phyloP scores from a whole-genome alignment of 2,113 vertebrate species.

The Ciconia boyciana region DNA sequence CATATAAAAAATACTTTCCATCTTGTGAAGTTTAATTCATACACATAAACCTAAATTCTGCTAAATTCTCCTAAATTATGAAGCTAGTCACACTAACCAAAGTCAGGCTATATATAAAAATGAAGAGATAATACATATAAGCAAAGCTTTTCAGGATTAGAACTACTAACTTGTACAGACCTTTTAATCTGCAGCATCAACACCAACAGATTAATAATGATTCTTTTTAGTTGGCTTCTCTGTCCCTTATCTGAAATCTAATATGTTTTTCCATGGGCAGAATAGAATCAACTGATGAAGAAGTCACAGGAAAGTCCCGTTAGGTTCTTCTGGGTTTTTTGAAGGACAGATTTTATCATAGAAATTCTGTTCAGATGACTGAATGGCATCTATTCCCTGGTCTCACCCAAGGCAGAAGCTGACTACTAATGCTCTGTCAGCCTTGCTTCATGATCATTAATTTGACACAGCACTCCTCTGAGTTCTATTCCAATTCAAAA shows the following conservation, averaged over 20 bases:
- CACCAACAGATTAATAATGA: neutral
- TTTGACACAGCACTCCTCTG: slow-evolving; percentile 28
- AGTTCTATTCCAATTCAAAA: slow-evolving; percentile 44
- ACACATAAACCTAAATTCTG: neutral
- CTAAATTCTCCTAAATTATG: neutral
- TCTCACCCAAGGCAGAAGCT: neutral
- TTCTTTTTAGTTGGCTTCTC: neutral
- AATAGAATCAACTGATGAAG: neutral
- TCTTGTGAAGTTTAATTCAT: neutral
- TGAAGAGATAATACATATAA: neutral
- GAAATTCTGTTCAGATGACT: neutral
- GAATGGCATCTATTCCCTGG: slow-evolving; percentile 8
- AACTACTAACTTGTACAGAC: neutral
- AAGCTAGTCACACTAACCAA: neutral
- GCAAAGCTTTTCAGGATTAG: neutral
- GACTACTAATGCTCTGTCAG: slow-evolving; percentile 12
- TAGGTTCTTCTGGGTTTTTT: neutral
- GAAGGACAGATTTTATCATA: slow-evolving; percentile 13
- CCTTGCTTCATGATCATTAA: slow-evolving; percentile 5
- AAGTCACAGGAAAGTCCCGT: neutral
- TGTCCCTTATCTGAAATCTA: neutral
- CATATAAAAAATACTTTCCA: neutral
- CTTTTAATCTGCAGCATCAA: neutral
- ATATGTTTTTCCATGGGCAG: neutral
- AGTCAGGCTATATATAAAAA: neutral